A percentile compares a stretch with the other conserved stretches of the same genome.
These are phyloP conservation scores for Meloidogyne floridensis DNA, from an alignment of 1,140 invertebrate genomes.

Conservation along the genomic window DNA sequence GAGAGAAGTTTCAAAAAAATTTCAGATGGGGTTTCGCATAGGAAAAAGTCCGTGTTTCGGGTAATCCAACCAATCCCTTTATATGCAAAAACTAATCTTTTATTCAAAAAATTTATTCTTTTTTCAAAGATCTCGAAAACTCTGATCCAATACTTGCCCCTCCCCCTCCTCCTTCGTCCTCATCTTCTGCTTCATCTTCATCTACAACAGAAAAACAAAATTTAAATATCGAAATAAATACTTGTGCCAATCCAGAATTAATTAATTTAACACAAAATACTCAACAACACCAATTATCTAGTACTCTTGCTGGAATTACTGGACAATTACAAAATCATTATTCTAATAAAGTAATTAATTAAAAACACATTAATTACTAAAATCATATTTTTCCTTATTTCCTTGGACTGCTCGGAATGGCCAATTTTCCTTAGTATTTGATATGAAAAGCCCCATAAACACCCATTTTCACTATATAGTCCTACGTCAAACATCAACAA, in stretches of 20 bases:
- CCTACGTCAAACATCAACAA: too few relatives aligned
- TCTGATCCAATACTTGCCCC: slow-evolving; percentile 7
- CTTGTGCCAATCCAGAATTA: background rate
- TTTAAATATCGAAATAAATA: background rate
- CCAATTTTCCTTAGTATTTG: too few relatives aligned
- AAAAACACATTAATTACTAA: background rate
- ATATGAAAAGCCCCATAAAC: too few relatives aligned
- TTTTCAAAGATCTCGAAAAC: background rate
- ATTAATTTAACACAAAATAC: background rate
- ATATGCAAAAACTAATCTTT: background rate
- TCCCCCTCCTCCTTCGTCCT: background rate
- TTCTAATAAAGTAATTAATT: slow-evolving; percentile 18
- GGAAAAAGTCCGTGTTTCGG: too few relatives aligned
- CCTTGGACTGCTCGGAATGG: too few relatives aligned
- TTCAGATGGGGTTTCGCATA: too few relatives aligned
- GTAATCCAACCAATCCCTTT: too few relatives aligned
- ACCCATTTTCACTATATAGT: too few relatives aligned
- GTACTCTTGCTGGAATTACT: slow-evolving; percentile 2
- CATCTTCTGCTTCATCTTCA: slow-evolving; percentile 6
- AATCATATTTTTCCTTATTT: background rate
- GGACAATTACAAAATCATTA: slow-evolving; percentile 35
- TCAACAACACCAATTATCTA: background rate
- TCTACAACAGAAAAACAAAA: background rate
- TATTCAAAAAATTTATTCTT: slow-evolving; percentile 4
- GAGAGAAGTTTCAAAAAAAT: too few relatives aligned